Conservation (phyloP, 1,140 invertebrate genomes). For the Orussus abietinus region DNA sequence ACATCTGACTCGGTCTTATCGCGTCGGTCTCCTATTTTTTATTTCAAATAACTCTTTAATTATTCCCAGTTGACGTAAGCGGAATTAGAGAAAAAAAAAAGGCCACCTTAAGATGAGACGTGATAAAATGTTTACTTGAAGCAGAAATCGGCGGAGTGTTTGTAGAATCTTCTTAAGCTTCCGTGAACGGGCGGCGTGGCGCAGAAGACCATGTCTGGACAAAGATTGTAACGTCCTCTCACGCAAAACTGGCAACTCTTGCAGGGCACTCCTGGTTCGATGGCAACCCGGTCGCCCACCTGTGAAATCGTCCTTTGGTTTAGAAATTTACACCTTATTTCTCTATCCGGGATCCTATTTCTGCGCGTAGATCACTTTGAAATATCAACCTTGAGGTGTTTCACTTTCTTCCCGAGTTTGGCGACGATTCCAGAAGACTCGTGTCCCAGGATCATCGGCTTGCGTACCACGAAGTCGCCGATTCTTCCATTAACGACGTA, state of each 20-base stretch:
- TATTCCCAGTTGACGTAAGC: no score
- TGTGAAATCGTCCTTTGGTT: slow-evolving; percentile 19
- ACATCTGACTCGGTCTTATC: no score
- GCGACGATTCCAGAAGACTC: slow-evolving; percentile 77
- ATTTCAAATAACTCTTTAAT: no score
- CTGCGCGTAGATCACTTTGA: slow-evolving; percentile 5
- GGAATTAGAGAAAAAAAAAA: no score
- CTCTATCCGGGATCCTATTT: no score
- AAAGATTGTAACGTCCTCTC: slow-evolving; percentile 85
- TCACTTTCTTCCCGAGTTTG: slow-evolving; percentile 71
- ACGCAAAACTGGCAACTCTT: slow-evolving; percentile 81
- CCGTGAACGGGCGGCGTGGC: slow-evolving; percentile 89
- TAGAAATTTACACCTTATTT: slow-evolving; percentile 1
- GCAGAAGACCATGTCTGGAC: slow-evolving; percentile 79
- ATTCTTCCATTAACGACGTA: slow-evolving; percentile 82
- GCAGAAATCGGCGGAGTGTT: slow-evolving; percentile 90
- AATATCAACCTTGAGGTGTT: slow-evolving; percentile 61
- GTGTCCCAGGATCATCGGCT: slow-evolving; percentile 88
- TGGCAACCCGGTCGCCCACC: slow-evolving; percentile 84
- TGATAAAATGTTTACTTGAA: slow-evolving; percentile 87
- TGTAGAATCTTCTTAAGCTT: slow-evolving; percentile 79
- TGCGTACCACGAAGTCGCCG: slow-evolving; percentile 74
- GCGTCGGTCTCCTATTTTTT: no score
- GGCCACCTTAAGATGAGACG: no score
- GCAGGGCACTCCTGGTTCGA: slow-evolving; percentile 91